These are phyloP conservation scores for Hephaestus fuliginosus DNA, from an alignment of 2,797 vertebrate genomes.

Conservation along the genomic window DNA sequence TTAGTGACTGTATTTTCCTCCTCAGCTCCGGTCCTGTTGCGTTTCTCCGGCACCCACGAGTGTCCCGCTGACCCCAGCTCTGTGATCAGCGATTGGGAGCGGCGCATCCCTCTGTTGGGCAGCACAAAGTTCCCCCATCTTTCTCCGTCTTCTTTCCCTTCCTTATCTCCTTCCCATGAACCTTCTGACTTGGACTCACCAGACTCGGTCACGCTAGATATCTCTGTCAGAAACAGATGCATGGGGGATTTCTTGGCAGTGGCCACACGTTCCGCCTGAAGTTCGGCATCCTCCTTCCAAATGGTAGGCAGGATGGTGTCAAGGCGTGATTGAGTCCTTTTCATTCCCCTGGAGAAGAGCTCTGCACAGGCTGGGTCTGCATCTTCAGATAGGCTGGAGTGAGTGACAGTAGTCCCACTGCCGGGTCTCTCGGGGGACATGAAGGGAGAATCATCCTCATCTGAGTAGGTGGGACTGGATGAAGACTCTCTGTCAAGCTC, in stretches of 20 bases:
- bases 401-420: slow-evolving; percentile 74
- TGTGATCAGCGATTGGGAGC: slow-evolving; percentile 84
- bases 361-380: slow-evolving; percentile 79
- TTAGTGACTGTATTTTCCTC: slow-evolving; percentile 60
- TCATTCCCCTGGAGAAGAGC: slow-evolving; percentile 87
- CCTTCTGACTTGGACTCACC: slow-evolving; percentile 75
- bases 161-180: slow-evolving; percentile 73
- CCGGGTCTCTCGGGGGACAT: slow-evolving; percentile 82
- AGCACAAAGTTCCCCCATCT: slow-evolving; percentile 74
- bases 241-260: slow-evolving; percentile 87
- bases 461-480: slow-evolving; percentile 86
- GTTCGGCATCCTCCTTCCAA: slow-evolving; percentile 88
- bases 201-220: slow-evolving; percentile 81
- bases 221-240: slow-evolving; percentile 89
- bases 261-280: slow-evolving; percentile 81
- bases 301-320: slow-evolving; percentile 88
- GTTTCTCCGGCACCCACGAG: slow-evolving; percentile 74
- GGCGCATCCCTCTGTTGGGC: slow-evolving; percentile 83
- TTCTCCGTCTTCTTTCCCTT: slow-evolving; percentile 70
- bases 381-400: slow-evolving; percentile 84
- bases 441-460: slow-evolving; percentile 87
- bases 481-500: slow-evolving; percentile 83
- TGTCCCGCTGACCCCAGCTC: slow-evolving; percentile 82
- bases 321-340: slow-evolving; percentile 88
- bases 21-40: slow-evolving; percentile 51